These are phyloP conservation scores for Pipistrellus pygmaeus DNA, from an alignment of 2,797 vertebrate genomes.

Conservation along the genomic window DNA sequence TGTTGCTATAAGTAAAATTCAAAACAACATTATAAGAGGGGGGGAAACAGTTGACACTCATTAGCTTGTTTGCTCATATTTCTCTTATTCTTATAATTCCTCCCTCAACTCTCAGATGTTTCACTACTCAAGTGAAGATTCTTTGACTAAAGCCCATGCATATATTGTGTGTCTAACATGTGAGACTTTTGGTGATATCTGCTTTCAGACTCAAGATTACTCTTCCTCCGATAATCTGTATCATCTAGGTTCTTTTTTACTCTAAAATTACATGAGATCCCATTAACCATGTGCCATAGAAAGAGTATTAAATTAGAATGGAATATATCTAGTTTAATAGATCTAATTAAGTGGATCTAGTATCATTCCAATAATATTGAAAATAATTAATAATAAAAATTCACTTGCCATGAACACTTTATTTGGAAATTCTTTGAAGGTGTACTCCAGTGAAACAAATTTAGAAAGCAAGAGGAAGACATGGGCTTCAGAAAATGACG, in stretches of 20 bases:
- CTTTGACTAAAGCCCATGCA: not conserved
- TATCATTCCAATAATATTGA: not conserved
- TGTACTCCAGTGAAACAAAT: not conserved
- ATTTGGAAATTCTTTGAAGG: not conserved
- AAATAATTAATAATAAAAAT: not conserved
- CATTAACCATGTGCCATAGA: not conserved
- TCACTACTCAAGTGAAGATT: not conserved
- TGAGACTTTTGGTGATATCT: not conserved
- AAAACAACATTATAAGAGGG: not conserved
- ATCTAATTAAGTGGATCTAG: not conserved
- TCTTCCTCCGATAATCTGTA: not conserved
- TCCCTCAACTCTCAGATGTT: not conserved
- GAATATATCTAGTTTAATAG: not conserved
- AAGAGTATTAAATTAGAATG: not conserved
- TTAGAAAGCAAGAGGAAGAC: not conserved
- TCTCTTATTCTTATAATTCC: not conserved
- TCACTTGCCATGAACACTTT: not conserved
- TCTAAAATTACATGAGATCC: not conserved
- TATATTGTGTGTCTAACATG: too few species aligned
- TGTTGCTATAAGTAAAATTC: not conserved
- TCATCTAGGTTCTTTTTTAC: not conserved
- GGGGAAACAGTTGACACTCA: not conserved
- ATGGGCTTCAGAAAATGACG: not conserved
- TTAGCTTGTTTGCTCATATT: not conserved
- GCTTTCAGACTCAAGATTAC: not conserved